Base-by-base conservation (phyloP, 2,888 invertebrate species). In the Chaitophorus viminalis region DNA sequence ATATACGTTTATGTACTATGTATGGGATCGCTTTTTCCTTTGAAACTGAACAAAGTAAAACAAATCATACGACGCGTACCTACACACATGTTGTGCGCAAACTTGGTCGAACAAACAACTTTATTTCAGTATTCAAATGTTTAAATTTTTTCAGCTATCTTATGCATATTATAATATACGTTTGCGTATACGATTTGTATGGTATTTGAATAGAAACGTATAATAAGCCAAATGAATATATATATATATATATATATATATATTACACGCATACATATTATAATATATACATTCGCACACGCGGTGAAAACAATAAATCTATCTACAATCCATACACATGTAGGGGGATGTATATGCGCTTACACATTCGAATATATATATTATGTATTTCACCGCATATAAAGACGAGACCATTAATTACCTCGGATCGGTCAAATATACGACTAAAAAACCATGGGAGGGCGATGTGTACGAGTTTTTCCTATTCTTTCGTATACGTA, bases 231-330 rank as follows among this genome's bases (percentile, higher is more conserved):
- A 72, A 68, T 33, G 60, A 79, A 79, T 65, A 79, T 17, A n/a
- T 65, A 65, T 9, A 18, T 36, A 36, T 21, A 31, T 17, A 29
- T 31, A 31, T 18, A 9, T 77, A 77, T 21, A 52, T 52, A 21
- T 8, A 8, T 36, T 5, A 3, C 11, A 39, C 39, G 29, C 17
- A 21, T 6, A 17, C 4, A 46, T 70, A 70, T 70, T 31, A 70
- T 70, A 70, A 5, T 31, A 70, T 31, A 70, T 31, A 29, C 60
- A 6, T 70, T 29, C 25, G 46, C 39, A 46, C 11, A 14, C 31
- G n/a, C 81, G 29, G 68, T 29, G 68, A 79, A 81, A 82, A 82
- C 72, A 46, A 82, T 72, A 82, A 82, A 82, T 82, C 72, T 72
- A 72, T 68, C 72, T 52, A 14, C 14, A 33, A 46, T 29, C 81